A percentile compares a stretch with the other conserved stretches of the same genome.
These are phyloP conservation scores for Chrysotoxum bicinctum DNA, from an alignment of 2,888 invertebrate genomes.

Conservation along the genomic window DNA sequence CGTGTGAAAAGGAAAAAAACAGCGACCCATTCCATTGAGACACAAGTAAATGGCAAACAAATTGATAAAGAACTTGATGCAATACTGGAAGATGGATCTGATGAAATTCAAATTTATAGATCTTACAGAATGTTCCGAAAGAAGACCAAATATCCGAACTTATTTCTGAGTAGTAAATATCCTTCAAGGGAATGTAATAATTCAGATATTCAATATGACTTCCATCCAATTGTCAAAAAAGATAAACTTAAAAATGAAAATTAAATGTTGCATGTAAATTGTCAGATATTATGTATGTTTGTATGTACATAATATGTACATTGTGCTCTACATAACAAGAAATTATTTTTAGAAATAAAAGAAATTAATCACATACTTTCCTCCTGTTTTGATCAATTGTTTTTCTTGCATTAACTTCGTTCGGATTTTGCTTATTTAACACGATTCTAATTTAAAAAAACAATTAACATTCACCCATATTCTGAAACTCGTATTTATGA, in stretches of 20 bases:
- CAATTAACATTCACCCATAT: too few relatives aligned
- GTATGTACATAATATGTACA: not conserved
- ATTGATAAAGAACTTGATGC: constrained; percentile 49
- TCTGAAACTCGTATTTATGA: too few relatives aligned
- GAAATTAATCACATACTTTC: too few relatives aligned
- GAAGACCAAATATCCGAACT: constrained; percentile 10
- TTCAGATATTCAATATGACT: constrained; percentile 16
- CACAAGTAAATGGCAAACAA: constrained; percentile 47
- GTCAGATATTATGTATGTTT: too few relatives aligned
- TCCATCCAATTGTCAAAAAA: constrained; percentile 22
- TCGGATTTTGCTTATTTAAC: constrained; percentile 21
- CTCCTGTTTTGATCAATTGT: not conserved
- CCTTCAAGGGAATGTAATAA: not conserved
- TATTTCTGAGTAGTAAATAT: constrained; percentile 9
- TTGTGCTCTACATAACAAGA: not conserved
- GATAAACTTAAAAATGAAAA: not conserved
- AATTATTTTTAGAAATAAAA: not conserved
- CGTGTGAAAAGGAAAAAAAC: not conserved
- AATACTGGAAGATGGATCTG: not conserved
- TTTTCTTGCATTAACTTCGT: constrained; percentile 20
- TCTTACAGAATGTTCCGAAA: constrained; percentile 35
- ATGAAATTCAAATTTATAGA: constrained; percentile 22
- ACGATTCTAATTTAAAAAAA: constrained; percentile 30
- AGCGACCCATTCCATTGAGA: constrained; percentile 1
- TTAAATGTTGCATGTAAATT: not conserved